Conservation (phyloP, 2,113 vertebrate genomes). For the Oenanthe oenanthe region DNA sequence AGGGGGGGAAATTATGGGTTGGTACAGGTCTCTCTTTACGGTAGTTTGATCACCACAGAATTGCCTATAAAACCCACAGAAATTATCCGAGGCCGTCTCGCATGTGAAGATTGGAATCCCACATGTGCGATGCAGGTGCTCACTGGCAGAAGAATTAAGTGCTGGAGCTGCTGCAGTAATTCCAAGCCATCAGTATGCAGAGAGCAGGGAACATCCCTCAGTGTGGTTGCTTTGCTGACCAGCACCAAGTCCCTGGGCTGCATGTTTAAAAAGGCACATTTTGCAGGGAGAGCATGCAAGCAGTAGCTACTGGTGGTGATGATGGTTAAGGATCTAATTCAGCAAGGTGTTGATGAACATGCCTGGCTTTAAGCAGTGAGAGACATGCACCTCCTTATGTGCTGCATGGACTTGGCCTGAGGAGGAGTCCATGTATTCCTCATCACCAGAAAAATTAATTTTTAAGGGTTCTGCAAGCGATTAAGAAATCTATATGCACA, state of each 20-base stretch:
- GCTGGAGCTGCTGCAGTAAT: not conserved
- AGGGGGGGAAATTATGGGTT: not conserved
- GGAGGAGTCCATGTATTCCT: not conserved
- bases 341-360: not conserved
- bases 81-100: slow-evolving; percentile 7
- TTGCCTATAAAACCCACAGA: slow-evolving; percentile 23
- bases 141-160: not conserved
- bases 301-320: not conserved
- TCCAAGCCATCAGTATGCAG: not conserved
- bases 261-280: not conserved
- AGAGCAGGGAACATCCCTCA: not conserved
- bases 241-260: not conserved
- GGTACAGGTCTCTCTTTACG: not conserved
- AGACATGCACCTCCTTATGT: not conserved
- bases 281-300: not conserved
- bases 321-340: not conserved
- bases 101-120: slow-evolving; percentile 11
- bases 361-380: not conserved
- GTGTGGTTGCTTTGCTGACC: not conserved
- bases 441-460: not conserved
- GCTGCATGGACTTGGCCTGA: not conserved
- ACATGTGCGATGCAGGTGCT: slow-evolving; percentile 17
- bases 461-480: not conserved
- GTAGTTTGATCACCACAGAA: slow-evolving; percentile 26
- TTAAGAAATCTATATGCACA: not conserved